Percentiles rank a stretch among this genome's conserved stretches.
Evolutionary conservation across 2,888 invertebrate genomes (phyloP).

Genomic region (Amaurobius ferox): DNA sequence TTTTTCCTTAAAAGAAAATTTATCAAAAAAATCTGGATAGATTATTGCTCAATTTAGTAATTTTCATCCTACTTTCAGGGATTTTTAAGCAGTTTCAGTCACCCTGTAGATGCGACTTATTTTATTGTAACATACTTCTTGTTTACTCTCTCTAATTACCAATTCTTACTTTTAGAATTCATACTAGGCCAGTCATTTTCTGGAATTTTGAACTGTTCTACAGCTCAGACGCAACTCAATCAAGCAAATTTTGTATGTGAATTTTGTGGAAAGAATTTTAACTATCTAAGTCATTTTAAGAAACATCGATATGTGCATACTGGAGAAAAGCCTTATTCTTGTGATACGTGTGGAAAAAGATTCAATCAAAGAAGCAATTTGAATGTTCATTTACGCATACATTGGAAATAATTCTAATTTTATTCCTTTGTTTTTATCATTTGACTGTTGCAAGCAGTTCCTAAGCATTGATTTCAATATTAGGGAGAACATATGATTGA

Average conservation of each 20-base stretch:
- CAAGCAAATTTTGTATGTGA: slow-evolving; percentile 2
- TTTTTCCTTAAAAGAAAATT: too few relatives aligned
- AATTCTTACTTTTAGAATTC: background rate
- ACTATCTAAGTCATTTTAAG: slow-evolving; percentile 10
- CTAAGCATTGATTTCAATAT: too few relatives aligned
- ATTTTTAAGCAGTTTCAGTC: too few relatives aligned
- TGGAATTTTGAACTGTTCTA: background rate
- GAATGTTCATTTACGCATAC: slow-evolving; percentile 4
- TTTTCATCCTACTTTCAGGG: too few relatives aligned
- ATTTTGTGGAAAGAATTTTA: slow-evolving; percentile 24
- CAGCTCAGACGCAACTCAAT: background rate
- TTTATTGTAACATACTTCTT: too few relatives aligned
- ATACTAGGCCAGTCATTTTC: background rate
- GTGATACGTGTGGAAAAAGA: slow-evolving; percentile 16
- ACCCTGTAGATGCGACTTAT: too few relatives aligned
- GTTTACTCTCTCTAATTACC: background rate
- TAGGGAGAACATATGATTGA: too few relatives aligned
- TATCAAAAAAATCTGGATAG: too few relatives aligned
- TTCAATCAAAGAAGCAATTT: slow-evolving; percentile 25
- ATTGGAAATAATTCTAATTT: slow-evolving; percentile 9
- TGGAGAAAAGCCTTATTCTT: slow-evolving; percentile 18
- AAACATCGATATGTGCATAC: slow-evolving; percentile 13
- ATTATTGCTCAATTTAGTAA: too few relatives aligned
- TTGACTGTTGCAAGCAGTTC: too few relatives aligned
- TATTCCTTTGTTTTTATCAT: too few relatives aligned